Conservation (phyloP, 2,113 vertebrate genomes). For the Chloroceryle aenea region DNA sequence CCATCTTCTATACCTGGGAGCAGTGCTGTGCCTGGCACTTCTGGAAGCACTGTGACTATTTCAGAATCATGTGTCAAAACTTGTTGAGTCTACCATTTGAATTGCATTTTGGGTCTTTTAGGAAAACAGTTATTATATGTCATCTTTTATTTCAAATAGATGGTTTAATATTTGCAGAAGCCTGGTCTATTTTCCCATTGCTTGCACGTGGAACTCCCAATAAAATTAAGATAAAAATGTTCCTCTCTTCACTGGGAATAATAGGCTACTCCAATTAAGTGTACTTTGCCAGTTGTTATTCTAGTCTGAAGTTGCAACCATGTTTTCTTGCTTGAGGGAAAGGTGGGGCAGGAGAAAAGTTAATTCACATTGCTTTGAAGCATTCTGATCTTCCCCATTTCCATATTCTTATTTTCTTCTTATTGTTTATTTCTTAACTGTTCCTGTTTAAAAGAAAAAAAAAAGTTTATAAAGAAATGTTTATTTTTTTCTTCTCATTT, state of each 20-base stretch:
- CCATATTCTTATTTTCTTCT: neutral
- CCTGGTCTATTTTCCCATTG: neutral
- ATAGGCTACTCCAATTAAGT: neutral
- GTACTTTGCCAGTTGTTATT: neutral
- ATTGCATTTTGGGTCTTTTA: neutral
- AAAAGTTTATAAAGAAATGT: neutral
- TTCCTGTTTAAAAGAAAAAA: neutral
- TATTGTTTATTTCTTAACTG: neutral
- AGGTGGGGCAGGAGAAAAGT: neutral
- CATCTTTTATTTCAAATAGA: neutral
- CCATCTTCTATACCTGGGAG: neutral
- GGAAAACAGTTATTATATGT: neutral
- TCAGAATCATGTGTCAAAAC: neutral
- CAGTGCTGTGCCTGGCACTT: neutral
- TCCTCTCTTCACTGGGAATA: neutral
- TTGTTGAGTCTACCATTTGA: neutral
- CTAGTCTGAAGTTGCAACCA: neutral
- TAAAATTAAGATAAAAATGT: neutral
- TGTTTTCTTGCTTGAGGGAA: neutral
- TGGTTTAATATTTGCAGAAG: neutral
- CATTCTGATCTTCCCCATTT: neutral
- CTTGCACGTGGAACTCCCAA: neutral
- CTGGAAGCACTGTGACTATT: neutral
- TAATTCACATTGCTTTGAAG: slow-evolving; percentile 8
- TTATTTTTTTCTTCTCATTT: neutral